Evolutionary conservation across 35 echinoderm and acorn worm species (phyloP).

Genomic region (Apostichopus japonicus): DNA sequence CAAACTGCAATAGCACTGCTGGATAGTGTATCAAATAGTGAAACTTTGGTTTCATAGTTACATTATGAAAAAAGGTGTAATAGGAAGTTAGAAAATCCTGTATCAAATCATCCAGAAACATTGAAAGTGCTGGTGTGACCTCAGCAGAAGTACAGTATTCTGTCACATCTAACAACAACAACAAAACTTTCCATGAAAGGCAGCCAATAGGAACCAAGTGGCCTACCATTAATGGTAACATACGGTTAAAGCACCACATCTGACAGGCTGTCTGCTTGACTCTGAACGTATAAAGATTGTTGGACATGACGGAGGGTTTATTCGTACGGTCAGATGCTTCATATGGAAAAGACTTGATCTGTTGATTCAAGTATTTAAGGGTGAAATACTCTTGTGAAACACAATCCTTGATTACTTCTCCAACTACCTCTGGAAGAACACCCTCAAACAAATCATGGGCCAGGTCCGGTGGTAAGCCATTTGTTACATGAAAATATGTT

Average conservation of each 20-base stretch:
- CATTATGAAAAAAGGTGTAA: conserved; percentile 14
- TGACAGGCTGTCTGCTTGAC: conserved; percentile 61
- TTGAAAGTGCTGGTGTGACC: conserved; percentile 3
- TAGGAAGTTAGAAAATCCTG: conserved; percentile 23
- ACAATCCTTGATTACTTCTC: conserved; percentile 28
- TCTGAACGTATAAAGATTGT: neutral
- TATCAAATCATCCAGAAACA: conserved; percentile 34
- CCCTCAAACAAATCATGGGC: conserved; percentile 66
- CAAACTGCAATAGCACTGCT: conserved; percentile 31
- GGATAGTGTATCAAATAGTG: conserved; percentile 68
- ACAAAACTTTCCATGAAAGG: conserved; percentile 32
- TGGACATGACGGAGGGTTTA: conserved; percentile 46
- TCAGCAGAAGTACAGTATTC: conserved; percentile 39
- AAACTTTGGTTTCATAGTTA: conserved; percentile 72
- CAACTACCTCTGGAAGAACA: conserved; percentile 31
- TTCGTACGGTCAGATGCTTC: conserved; percentile 52
- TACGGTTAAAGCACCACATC: conserved; percentile 35
- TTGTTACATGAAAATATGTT: conserved; percentile 42
- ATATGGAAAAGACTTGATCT: conserved; percentile 58
- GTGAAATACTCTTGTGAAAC: conserved; percentile 47
- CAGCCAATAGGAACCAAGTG: conserved; percentile 29
- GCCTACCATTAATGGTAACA: conserved; percentile 69
- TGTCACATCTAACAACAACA: conserved; percentile 49
- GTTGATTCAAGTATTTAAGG: conserved; percentile 37
- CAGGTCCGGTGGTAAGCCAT: conserved; percentile 42